Base-by-base conservation (phyloP, 2,888 invertebrate species). In the Perithous albicinctus region DNA sequence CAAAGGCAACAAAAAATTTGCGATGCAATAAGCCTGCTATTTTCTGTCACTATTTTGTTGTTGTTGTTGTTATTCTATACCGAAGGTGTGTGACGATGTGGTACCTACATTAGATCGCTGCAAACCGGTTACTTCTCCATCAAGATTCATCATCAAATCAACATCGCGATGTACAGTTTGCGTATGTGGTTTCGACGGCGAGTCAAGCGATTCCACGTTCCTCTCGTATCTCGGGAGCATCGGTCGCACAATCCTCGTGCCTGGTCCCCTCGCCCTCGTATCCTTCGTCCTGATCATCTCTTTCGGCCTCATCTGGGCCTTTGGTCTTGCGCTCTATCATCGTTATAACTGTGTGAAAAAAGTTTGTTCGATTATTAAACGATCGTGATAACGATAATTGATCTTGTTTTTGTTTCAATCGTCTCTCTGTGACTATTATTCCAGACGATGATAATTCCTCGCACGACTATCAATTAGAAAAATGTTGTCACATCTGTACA, bases 81-180 rank as follows among this genome's bases (percentile, higher is more conserved):
- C 83, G 81, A 88, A 88, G 88, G 88, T 88, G 86, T 88, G 86
- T 88, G 88, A 88, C 88, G 85, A 85, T 88, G 82, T 87, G 87
- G 84, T 87, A 86, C 85, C 77, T 88, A 86, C 86, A 83, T 86
- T 86, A 88, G 88, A 87, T 88, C 83, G 79, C 77, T 83, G 78
- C 69, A 79, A 78, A 79, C 61, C 75, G 70, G 35, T 66, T 8
- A 35, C 43, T 43, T 46, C 67, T 20, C n/a, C 41, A 7, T 64
- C 70, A 26, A 56, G n/a, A 63, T 38, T 41, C n/a, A n/a, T n/a
- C n/a, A n/a, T n/a, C n/a, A n/a, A n/a, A 54, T 12, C 79, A 18
- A 64, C 81, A 1, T 48, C 64, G 15, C 26, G 32, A 18, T 59
- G 43, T 41, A 26, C 56, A 5, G 29, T 56, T 59, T 64, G 32